Evolutionary conservation across 2,888 invertebrate genomes (phyloP), one percentile per base, ranked within the genome.

Genomic region (Danaus chrysippus): DNA sequence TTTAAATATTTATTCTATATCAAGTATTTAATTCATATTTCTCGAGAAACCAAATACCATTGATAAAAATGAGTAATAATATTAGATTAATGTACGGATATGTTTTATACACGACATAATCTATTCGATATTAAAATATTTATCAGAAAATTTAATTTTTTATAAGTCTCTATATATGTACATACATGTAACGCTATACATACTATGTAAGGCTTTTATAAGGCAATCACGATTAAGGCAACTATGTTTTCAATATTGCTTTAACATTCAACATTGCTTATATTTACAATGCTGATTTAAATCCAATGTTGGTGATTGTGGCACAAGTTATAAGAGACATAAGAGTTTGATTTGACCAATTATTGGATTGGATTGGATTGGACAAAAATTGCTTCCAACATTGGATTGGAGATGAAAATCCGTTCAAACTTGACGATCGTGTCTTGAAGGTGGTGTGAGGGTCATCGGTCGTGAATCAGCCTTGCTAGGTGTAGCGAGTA

Each of bases 391-490:
- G 52, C 19, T 42, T 61, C 34, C 43, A 56, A 54, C 34, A 42
- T 54, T 56, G 58, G 41, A 56, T 58, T 34, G 15, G 42, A 43
- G 46, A 46, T 3, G 53, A 42, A 57, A 11, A n/a, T 11, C 54
- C 23, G 42, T 34, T 82, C 79, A 82, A 67, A 83, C 82, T 63
- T 78, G 79, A 64, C 82, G 71, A 74, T 90, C 90, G 71, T 83
- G 88, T 62, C 89, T 75, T 1, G 83, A 79, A n/a, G 89, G 89
- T 0, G 83, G 83, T 15, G 76, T 66, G 10, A 89, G 73, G 1
- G 82, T 72, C 86, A 90, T 84, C 0, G 90, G 87, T 0, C 83
- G 81, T 1, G 86, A 79, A 13, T 83, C 84, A 41, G 69, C 72
- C 71, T 86, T 85, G 59, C 64, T 46, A 10, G 56, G 59, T 10